Conservation (phyloP, 2,888 invertebrate genomes). For the Morpho helenor region DNA sequence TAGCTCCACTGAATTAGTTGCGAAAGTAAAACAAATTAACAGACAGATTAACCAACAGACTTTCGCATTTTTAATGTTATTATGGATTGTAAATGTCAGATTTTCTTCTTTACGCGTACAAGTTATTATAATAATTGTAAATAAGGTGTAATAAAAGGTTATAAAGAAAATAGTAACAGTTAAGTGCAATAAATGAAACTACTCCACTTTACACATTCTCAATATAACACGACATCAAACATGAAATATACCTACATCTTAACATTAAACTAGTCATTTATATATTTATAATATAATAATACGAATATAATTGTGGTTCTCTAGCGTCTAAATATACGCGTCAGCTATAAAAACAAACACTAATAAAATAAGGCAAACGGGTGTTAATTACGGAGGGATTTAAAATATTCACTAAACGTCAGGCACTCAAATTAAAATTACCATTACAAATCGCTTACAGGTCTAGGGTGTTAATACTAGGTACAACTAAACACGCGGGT, state of each 20-base stretch:
- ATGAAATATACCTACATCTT: slow-evolving; percentile 21
- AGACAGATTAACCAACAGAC: too few species aligned
- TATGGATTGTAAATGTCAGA: too few species aligned
- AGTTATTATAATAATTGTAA: too few species aligned
- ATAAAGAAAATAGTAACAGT: too few species aligned
- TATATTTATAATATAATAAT: slow-evolving; percentile 25
- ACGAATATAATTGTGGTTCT: slow-evolving; percentile 41
- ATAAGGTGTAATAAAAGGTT: too few species aligned
- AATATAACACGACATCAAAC: slow-evolving; percentile 17
- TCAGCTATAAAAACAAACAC: slow-evolving; percentile 44
- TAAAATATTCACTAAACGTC: slow-evolving; percentile 57
- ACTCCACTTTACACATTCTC: slow-evolving; percentile 4
- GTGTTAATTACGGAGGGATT: slow-evolving; percentile 62
- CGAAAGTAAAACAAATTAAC: too few species aligned
- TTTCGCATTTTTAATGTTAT: too few species aligned
- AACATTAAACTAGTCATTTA: slow-evolving; percentile 21
- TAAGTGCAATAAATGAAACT: slow-evolving; percentile 3
- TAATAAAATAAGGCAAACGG: slow-evolving; percentile 76
- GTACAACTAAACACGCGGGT: neutral
- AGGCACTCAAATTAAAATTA: slow-evolving; percentile 70
- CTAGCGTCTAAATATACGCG: slow-evolving; percentile 50
- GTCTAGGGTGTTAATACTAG: slow-evolving; percentile 30
- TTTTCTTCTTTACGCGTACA: too few species aligned
- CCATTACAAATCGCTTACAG: slow-evolving; percentile 39
- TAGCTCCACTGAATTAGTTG: too few species aligned